phyloP scores from a whole-genome alignment of 2,113 vertebrate species.

The Echinops telfairi region DNA sequence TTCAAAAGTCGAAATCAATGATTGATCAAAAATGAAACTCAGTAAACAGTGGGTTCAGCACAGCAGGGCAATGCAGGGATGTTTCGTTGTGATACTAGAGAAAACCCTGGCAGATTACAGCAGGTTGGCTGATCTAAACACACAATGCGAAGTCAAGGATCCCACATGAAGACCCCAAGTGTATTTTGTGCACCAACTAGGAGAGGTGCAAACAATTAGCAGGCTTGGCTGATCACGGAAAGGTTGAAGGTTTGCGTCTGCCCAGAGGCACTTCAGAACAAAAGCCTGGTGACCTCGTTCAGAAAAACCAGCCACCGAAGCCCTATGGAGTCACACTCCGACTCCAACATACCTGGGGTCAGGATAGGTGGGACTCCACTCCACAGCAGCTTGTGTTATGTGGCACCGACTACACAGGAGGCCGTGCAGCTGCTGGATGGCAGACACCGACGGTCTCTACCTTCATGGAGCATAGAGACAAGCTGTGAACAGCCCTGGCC shows the following conservation, averaged over 20 bases:
- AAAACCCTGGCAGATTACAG: neutral
- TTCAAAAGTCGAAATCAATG: too few species aligned
- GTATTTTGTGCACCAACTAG: accelerated
- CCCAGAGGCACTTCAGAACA: neutral
- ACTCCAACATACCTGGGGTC: neutral
- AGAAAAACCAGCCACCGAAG: neutral
- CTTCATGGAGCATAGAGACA: accelerated
- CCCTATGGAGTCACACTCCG: neutral
- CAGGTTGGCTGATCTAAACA: neutral
- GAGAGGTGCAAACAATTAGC: neutral
- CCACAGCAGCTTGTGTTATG: neutral
- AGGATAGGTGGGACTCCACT: neutral
- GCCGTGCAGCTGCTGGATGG: accelerated
- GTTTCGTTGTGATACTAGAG: neutral
- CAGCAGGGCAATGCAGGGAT: neutral
- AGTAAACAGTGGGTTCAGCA: neutral
- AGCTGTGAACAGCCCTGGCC: accelerated
- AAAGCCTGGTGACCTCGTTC: neutral
- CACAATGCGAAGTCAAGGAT: accelerated
- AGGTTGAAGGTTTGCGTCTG: neutral
- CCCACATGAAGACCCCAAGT: neutral
- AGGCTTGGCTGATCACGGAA: neutral
- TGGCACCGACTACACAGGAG: accelerated
- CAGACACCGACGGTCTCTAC: neutral
- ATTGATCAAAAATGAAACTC: too few species aligned